Evolutionary conservation across 2,888 invertebrate species (phyloP), one percentile per base, ranked within the genome.

Genomic region (Orthosia gothica): DNA sequence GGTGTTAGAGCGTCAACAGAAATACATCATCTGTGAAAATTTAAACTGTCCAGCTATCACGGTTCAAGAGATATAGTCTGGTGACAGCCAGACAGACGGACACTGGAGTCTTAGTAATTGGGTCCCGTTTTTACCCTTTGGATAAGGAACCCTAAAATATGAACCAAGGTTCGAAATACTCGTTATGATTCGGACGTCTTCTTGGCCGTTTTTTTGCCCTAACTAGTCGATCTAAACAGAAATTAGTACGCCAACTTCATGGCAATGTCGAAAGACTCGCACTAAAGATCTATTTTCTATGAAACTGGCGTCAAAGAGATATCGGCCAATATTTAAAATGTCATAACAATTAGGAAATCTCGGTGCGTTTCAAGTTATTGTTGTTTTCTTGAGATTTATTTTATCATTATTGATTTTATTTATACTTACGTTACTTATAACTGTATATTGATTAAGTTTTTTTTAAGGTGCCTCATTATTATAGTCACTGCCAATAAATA

Each of bases 181-280:
- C 12, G 54, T 20, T n/a, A 20, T 54, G 23, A 55, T 20, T 20
- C 55, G 13, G 54, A 55, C 5, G 13, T 23, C 5, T 13, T 5
- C 15, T 23, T 20, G 15, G 11, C 20, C 20, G 23, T 55, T 23
- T 18, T 70, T 67, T 69, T 71, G 32, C 50, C 67, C 13, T 59
- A 68, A 59, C n/a, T 58, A 66, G 61, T 68, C 32, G 59, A 71
- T 32, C 50, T 86, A 49, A 73, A 81, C 64, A 76, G 64, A 84
- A 78, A 78, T 76, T 73, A 64, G 74, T 76, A 65, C 72, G 64
- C 50, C 55, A 76, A 69, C 67, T 61, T 54, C 68, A 73, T 73
- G 23, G 54, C 50, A 40, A 64, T 81, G 76, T 69, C 78, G 76
- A 84, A 76, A 84, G 70, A 79, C 76, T 78, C 64, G 81, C 58